phyloP scores from a whole-genome alignment of 2,888 invertebrate genomes.

The Folsomia candida region DNA sequence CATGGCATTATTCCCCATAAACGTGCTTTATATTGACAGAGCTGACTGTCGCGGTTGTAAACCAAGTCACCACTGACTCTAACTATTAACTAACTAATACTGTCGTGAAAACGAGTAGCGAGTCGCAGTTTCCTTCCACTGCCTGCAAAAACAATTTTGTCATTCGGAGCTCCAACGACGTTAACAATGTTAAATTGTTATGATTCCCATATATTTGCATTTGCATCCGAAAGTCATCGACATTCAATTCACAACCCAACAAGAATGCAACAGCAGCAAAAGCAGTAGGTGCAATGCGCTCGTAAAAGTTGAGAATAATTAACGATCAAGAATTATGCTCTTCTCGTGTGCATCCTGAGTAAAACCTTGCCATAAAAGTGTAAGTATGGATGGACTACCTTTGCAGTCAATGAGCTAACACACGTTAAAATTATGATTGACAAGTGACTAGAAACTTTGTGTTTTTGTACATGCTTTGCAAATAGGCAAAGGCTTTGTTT shows the following conservation, averaged over 20 bases:
- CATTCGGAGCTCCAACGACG: neutral
- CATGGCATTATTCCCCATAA: too few relatives aligned
- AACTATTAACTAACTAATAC: too few relatives aligned
- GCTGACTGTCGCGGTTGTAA: neutral
- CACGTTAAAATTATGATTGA: neutral
- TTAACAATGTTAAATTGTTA: neutral
- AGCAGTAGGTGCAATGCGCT: neutral
- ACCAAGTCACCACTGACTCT: neutral
- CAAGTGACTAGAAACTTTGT: neutral
- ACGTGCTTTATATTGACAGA: too few relatives aligned
- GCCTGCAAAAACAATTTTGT: neutral
- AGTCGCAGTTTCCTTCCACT: neutral
- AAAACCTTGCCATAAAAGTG: neutral
- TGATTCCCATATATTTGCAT: neutral
- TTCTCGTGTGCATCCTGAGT: neutral
- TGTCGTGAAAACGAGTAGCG: too few relatives aligned
- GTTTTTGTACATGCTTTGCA: neutral
- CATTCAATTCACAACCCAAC: neutral
- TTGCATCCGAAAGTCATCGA: neutral
- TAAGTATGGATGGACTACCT: neutral
- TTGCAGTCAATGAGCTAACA: neutral
- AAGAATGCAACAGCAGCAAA: neutral
- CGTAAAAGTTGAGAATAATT: slow-evolving; percentile 8
- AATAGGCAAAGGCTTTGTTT: neutral
- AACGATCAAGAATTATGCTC: neutral